Evolutionary conservation across 2,888 invertebrate species (phyloP).

Genomic region (Ceraclea dissimilis): DNA sequence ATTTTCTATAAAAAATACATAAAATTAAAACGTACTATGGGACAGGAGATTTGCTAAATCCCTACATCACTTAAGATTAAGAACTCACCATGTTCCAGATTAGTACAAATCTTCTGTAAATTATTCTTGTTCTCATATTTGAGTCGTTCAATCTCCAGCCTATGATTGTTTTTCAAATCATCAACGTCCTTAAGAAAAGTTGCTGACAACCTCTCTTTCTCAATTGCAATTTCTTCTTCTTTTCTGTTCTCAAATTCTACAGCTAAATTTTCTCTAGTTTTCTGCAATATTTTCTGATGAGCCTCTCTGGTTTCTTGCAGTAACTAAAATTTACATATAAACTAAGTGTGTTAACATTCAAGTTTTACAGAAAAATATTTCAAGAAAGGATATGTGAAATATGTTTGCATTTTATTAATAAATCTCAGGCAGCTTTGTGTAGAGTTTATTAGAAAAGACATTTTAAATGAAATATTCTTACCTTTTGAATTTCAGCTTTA

Average conservation of each 20-base stretch:
- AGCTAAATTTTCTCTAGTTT: conserved; percentile 39
- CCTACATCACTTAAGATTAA: neutral
- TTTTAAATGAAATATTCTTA: conserved; percentile 26
- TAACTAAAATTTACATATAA: no score
- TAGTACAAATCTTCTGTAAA: conserved; percentile 9
- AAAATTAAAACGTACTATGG: no score
- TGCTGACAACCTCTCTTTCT: conserved; percentile 33
- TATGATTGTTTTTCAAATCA: conserved; percentile 32
- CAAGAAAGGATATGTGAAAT: no score
- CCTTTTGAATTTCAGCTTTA: conserved; percentile 42
- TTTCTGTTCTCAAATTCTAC: conserved; percentile 43
- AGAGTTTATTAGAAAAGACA: no score
- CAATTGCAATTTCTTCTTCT: conserved; percentile 37
- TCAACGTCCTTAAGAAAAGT: conserved; percentile 45
- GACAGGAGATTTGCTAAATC: no score
- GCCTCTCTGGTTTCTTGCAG: conserved; percentile 33
- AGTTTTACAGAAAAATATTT: no score
- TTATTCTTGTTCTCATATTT: conserved; percentile 29
- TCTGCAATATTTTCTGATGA: conserved; percentile 36
- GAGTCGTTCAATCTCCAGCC: conserved; percentile 30
- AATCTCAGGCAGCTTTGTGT: no score
- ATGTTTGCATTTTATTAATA: no score
- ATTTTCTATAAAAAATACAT: conserved; percentile 36
- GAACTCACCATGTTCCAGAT: conserved; percentile 33
- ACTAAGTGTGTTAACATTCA: no score